Percentiles rank a stretch among this genome's conserved stretches.
phyloP scores from a whole-genome alignment of 2,888 invertebrate genomes.

The Enchytraeus crypticus region DNA sequence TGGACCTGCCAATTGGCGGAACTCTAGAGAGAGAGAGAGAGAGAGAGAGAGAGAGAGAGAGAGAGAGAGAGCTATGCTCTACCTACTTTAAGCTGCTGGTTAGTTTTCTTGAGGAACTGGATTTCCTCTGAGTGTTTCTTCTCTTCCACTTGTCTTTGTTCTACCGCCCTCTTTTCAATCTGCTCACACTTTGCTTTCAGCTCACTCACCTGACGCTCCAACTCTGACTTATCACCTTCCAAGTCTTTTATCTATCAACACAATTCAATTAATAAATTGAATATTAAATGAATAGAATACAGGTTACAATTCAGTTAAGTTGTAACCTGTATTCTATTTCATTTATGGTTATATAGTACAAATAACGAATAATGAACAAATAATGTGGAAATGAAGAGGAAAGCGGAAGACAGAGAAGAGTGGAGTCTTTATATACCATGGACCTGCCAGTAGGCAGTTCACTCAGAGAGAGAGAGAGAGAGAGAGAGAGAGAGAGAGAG shows the following conservation, averaged over 20 bases:
- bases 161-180: slow-evolving; percentile 53
- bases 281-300: too few species aligned
- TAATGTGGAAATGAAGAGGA: too few species aligned
- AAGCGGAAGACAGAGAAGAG: too few species aligned
- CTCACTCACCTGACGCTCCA: slow-evolving; percentile 61
- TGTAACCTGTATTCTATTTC: too few species aligned
- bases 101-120: slow-evolving; percentile 82
- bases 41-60: not conserved
- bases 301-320: too few species aligned
- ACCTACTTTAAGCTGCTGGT: slow-evolving; percentile 78
- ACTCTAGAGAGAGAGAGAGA: not conserved
- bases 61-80: too few species aligned
- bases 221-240: slow-evolving; percentile 64
- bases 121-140: slow-evolving; percentile 87
- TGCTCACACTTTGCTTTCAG: slow-evolving; percentile 50
- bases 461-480: too few species aligned
- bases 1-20: not conserved
- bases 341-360: not conserved
- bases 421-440: too few species aligned
- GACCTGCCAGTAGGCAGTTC: too few species aligned
- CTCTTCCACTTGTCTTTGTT: slow-evolving; percentile 77
- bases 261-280: too few species aligned
- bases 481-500: too few species aligned
- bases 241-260: slow-evolving; percentile 54
- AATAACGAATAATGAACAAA: not conserved